Evolutionary conservation across 30 jellyfish, hydroid and myxozoan species (phyloP).

Genomic region (Hydractinia symbiolongicarpus): DNA sequence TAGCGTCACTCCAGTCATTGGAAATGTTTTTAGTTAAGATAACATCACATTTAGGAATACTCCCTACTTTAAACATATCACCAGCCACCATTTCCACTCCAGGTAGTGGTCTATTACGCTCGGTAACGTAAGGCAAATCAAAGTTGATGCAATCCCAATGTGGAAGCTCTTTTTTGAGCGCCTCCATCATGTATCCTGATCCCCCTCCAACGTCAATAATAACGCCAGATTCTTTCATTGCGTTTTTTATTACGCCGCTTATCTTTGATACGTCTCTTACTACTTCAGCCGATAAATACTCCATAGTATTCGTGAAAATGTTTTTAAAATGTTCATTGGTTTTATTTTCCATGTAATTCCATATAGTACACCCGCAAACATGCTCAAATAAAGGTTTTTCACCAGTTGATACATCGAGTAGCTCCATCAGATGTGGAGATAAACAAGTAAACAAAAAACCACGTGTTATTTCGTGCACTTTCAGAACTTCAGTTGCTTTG

Average conservation of each 20-base stretch:
- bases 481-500: conserved; percentile 7
- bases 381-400: not conserved
- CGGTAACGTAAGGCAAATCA: not conserved
- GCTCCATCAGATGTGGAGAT: not conserved
- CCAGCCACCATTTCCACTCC: conserved; percentile 27
- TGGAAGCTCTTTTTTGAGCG: not conserved
- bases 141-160: not conserved
- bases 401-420: not conserved
- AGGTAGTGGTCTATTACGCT: not conserved
- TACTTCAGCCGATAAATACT: not conserved
- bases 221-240: not conserved
- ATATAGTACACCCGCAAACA: not conserved
- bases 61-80: conserved; percentile 8
- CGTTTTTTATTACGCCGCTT: not conserved
- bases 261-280: not conserved
- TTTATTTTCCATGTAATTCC: not conserved
- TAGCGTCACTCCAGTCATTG: conserved; percentile 9
- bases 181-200: conserved; percentile 9
- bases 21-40: not conserved
- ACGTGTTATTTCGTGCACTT: not conserved
- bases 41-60: conserved; percentile 18
- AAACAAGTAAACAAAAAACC: not conserved
- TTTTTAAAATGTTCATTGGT: not conserved
- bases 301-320: not conserved
- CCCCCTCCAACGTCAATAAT: conserved; percentile 22